Evolutionary conservation across 2,797 vertebrate species (phyloP).

Genomic region (Podarcis siculus): DNA sequence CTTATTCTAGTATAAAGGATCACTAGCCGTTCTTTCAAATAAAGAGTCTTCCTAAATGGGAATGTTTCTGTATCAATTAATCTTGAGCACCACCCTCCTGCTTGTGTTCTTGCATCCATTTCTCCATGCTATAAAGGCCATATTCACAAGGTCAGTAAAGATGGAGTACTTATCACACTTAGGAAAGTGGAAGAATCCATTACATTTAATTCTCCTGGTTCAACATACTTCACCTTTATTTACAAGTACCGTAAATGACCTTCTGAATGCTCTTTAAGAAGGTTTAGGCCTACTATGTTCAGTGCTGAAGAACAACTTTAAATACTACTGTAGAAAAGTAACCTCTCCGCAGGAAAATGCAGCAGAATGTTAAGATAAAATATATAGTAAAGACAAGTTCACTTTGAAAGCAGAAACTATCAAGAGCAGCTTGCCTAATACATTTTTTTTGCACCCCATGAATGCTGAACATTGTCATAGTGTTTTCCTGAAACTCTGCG

Average conservation of each 20-base stretch:
- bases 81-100: background rate
- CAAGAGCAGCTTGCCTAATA: background rate
- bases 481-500: background rate
- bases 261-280: background rate
- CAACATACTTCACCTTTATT: background rate
- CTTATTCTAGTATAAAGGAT: slow-evolving; percentile 39
- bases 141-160: background rate
- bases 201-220: background rate
- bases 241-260: background rate
- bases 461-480: background rate
- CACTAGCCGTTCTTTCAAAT: slow-evolving; percentile 26
- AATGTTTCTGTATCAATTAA: background rate
- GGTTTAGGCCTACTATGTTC: background rate
- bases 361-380: background rate
- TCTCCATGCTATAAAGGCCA: background rate
- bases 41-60: background rate
- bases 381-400: background rate
- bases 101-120: background rate
- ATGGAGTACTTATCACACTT: background rate
- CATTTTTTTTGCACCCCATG: background rate
- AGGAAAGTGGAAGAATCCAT: background rate
- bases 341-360: background rate
- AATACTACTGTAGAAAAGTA: background rate
- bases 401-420: background rate
- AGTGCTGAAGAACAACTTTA: background rate